A percentile compares a stretch with the other conserved stretches of the same genome.
Conservation (phyloP, 2,113 vertebrate species). For the Pachycephala philippinensis region DNA sequence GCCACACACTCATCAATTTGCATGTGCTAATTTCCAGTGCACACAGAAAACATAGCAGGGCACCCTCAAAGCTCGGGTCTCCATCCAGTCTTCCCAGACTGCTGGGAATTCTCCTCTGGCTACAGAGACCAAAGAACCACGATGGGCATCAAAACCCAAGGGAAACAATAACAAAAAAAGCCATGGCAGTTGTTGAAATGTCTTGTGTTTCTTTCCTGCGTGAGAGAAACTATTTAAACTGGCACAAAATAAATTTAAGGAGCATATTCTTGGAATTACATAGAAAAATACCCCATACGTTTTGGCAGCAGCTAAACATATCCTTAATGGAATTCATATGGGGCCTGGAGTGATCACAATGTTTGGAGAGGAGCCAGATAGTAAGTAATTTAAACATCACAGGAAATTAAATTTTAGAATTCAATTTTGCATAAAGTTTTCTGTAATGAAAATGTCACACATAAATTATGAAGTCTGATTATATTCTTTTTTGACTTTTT, state of each 20-base stretch:
- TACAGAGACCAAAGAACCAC: not conserved
- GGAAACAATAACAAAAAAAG: not conserved
- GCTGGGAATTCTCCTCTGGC: not conserved
- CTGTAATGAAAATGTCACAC: conserved; percentile 95
- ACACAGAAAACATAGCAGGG: rapidly evolving
- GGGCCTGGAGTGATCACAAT: conserved; percentile 83
- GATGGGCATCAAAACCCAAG: not conserved
- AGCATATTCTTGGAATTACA: conserved; percentile 79
- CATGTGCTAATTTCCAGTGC: not conserved
- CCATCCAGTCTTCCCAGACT: not conserved
- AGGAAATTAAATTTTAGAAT: conserved; percentile 99
- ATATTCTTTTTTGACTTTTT: conserved; percentile 87
- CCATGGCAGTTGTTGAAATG: conserved; percentile 6
- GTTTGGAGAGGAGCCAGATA: conserved; percentile 90
- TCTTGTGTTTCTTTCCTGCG: conserved; percentile 54
- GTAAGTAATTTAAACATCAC: conserved; percentile 97
- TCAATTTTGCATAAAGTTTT: conserved; percentile 96
- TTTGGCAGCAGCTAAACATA: conserved; percentile 86
- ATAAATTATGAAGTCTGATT: conserved; percentile 95
- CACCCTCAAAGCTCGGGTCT: not conserved
- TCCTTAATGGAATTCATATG: conserved; percentile 92
- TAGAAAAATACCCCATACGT: conserved; percentile 72
- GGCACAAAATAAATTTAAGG: conserved; percentile 77
- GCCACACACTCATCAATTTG: not conserved
- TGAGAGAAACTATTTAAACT: conserved; percentile 70